Conservation (phyloP, 2,113 vertebrate species). For the Theristicus caerulescens region DNA sequence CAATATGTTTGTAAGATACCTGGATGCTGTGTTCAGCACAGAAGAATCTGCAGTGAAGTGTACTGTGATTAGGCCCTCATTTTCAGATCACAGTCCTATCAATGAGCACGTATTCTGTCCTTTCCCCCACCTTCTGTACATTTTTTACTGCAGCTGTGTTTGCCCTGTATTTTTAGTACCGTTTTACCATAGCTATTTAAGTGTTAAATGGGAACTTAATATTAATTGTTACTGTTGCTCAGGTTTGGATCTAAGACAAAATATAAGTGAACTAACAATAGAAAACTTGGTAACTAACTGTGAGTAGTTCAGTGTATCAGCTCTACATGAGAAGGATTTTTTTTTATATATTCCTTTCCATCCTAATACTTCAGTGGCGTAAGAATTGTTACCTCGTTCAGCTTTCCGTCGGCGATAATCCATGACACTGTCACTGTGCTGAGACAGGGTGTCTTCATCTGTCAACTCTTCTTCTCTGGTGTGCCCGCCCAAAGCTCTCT, state of each 20-base stretch:
- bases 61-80: background rate
- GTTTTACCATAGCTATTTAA: background rate
- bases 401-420: conserved; percentile 69
- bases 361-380: background rate
- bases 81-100: background rate
- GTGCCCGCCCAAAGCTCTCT: conserved; percentile 78
- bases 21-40: background rate
- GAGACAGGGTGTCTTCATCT: conserved; percentile 82
- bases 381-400: conserved; percentile 69
- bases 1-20: background rate
- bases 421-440: conserved; percentile 85
- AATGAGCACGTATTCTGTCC: background rate
- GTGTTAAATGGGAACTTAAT: background rate
- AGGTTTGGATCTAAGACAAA: background rate
- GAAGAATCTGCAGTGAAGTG: too few relatives aligned
- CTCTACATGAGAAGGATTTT: background rate
- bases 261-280: background rate
- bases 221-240: background rate
- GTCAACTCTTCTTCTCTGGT: conserved; percentile 46
- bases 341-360: background rate
- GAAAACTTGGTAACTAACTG: background rate
- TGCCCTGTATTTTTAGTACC: background rate
- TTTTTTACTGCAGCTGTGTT: background rate
- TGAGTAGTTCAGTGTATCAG: background rate
- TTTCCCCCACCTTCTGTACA: background rate